These are phyloP conservation scores for Seriola dumerili DNA, from an alignment of 2,113 vertebrate species.

Conservation along the genomic window DNA sequence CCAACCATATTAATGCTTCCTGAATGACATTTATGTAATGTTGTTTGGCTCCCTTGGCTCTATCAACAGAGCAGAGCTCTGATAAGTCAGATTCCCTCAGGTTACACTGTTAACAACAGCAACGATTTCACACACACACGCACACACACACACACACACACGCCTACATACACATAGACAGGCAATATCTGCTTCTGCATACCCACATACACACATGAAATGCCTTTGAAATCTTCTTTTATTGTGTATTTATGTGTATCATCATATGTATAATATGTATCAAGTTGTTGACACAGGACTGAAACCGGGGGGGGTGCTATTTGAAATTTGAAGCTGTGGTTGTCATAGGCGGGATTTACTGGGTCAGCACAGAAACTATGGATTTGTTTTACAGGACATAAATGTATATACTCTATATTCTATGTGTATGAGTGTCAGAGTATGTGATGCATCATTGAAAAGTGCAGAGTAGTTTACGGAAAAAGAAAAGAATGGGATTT, in stretches of 20 bases:
- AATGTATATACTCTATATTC: background rate
- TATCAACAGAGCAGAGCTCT: background rate
- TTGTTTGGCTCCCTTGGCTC: background rate
- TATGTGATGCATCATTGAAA: too few relatives aligned
- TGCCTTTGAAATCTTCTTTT: background rate
- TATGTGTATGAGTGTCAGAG: background rate
- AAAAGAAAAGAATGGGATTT: background rate
- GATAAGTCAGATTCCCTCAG: background rate
- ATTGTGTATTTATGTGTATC: background rate
- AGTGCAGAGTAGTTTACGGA: background rate
- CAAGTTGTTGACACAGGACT: background rate
- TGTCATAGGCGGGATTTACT: background rate
- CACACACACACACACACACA: too few relatives aligned
- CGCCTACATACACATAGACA: too few relatives aligned
- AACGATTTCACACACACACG: background rate
- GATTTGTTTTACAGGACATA: background rate
- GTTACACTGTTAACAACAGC: too few relatives aligned
- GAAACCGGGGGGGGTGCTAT: background rate
- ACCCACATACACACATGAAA: background rate
- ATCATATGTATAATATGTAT: background rate
- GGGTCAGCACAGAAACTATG: background rate
- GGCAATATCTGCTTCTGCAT: background rate
- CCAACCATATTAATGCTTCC: background rate
- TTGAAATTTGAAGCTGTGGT: background rate
- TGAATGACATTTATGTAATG: slow-evolving; percentile 2